These are phyloP conservation scores for Melanerpes aurifrons DNA, from an alignment of 2,113 vertebrate genomes.

Conservation along the genomic window DNA sequence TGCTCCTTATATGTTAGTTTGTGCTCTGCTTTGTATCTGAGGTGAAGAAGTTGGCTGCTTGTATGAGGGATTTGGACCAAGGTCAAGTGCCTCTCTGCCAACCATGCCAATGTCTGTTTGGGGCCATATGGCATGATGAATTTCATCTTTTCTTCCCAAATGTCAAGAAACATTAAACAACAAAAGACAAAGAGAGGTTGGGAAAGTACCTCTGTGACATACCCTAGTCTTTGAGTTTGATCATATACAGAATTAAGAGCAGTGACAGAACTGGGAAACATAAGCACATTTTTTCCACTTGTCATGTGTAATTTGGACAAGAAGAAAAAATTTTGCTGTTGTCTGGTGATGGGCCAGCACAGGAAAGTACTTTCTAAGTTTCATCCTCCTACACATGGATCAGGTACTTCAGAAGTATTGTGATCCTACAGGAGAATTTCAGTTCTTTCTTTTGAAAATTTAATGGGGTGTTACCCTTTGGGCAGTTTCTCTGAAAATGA, in stretches of 20 bases:
- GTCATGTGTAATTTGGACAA: not conserved
- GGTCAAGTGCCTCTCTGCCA: not conserved
- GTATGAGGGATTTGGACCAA: not conserved
- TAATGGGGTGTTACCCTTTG: not conserved
- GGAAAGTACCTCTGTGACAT: not conserved
- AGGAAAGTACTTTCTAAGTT: not conserved
- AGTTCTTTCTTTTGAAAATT: not conserved
- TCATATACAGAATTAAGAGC: not conserved
- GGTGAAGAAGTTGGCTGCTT: not conserved
- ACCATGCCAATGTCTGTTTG: not conserved
- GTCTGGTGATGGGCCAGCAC: not conserved
- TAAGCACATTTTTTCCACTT: not conserved
- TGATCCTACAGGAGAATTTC: not conserved
- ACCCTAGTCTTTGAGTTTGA: not conserved
- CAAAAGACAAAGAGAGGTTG: not conserved
- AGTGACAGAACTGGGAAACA: not conserved
- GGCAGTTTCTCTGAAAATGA: not conserved
- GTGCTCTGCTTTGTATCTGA: not conserved
- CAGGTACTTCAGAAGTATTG: not conserved
- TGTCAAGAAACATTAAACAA: not conserved
- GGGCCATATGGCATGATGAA: not conserved
- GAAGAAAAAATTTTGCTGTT: not conserved
- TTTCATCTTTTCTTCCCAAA: not conserved
- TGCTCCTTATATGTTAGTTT: not conserved
- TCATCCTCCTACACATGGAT: not conserved